Conservation (phyloP, 2,797 vertebrate species). For the Hapalemur alaotrensis region DNA sequence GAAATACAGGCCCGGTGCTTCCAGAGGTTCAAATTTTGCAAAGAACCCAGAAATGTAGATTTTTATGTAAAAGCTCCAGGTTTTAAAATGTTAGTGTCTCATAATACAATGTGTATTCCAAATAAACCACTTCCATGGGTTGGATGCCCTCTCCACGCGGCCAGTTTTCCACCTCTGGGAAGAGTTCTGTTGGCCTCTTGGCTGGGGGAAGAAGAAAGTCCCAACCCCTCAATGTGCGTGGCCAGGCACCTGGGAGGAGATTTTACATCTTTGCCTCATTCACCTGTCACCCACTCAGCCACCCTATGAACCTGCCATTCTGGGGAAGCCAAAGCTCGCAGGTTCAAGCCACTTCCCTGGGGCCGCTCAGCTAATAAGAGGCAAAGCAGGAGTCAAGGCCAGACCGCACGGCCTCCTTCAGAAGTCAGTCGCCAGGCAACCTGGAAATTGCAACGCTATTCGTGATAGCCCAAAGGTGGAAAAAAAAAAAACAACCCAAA, state of each 20-base stretch:
- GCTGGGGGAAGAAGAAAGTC: not conserved
- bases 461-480: accelerated
- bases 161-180: not conserved
- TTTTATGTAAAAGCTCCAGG: not conserved
- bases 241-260: not conserved
- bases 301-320: not conserved
- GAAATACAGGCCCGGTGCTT: not conserved
- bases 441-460: not conserved
- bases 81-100: not conserved
- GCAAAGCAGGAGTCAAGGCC: too few species aligned
- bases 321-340: not conserved
- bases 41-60: not conserved
- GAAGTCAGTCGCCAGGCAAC: not conserved
- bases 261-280: not conserved
- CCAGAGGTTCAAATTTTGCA: not conserved
- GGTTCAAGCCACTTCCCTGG: too few species aligned
- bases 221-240: not conserved
- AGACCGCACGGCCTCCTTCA: not conserved
- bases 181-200: not conserved
- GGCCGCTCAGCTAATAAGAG: not conserved
- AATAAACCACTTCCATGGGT: not conserved
- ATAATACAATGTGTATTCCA: too few species aligned
- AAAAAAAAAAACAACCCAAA: too few species aligned
- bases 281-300: not conserved
- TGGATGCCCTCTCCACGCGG: accelerated